These are phyloP conservation scores for Platysternon megacephalum DNA, from an alignment of 2,113 vertebrate genomes.

Conservation along the genomic window DNA sequence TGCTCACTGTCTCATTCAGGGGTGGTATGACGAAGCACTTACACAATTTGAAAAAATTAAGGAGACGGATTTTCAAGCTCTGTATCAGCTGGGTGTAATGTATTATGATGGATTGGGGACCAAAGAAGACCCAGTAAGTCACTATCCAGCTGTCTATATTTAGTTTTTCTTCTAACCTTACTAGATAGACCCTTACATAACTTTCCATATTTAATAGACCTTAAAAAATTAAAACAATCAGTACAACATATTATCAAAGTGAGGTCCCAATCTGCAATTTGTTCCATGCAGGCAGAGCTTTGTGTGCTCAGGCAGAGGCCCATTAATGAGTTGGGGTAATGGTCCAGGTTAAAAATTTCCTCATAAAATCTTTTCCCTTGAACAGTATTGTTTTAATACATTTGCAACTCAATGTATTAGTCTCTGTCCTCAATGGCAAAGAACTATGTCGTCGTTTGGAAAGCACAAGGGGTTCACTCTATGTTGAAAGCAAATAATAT, in stretches of 20 bases:
- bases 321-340: neutral
- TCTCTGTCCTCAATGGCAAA: neutral
- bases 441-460: neutral
- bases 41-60: slow-evolving; percentile 81
- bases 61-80: slow-evolving; percentile 81
- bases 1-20: slow-evolving; percentile 64
- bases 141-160: neutral
- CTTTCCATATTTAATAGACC: neutral
- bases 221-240: neutral
- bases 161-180: neutral
- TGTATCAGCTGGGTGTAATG: slow-evolving; percentile 87
- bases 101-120: slow-evolving; percentile 86
- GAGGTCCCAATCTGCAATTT: neutral
- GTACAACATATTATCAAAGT: neutral
- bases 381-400: neutral
- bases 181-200: neutral
- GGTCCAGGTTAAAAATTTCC: neutral
- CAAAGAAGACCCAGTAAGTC: slow-evolving; percentile 76
- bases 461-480: neutral
- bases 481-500: neutral
- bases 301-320: neutral
- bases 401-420: neutral
- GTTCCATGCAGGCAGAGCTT: neutral
- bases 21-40: slow-evolving; percentile 79
- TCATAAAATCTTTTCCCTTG: neutral